phyloP scores from a whole-genome alignment of 2,797 vertebrate genomes.

The Xiphorhynchus erythropygius region DNA sequence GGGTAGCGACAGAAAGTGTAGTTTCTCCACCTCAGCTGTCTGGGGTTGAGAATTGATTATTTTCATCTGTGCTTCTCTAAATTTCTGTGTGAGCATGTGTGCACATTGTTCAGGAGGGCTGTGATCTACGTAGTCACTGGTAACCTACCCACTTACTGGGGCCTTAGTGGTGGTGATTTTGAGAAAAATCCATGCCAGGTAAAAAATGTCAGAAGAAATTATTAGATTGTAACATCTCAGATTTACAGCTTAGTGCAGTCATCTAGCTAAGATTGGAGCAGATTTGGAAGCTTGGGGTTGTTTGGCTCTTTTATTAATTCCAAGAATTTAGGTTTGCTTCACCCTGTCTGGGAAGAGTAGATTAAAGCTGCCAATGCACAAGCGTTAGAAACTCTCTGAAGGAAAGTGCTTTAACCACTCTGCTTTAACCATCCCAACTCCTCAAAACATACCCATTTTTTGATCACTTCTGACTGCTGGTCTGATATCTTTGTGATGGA shows the following conservation, averaged over 20 bases:
- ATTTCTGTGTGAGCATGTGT: not conserved
- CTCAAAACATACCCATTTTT: not conserved
- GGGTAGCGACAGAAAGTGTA: not conserved
- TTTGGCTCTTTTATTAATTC: not conserved
- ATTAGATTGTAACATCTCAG: not conserved
- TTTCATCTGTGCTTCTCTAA: not conserved
- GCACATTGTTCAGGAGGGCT: not conserved
- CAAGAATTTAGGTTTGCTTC: not conserved
- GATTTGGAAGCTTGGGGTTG: not conserved
- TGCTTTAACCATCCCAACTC: not conserved
- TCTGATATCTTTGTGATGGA: not conserved
- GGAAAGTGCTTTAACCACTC: not conserved
- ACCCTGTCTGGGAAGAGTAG: not conserved
- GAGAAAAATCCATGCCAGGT: not conserved
- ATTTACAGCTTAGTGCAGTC: not conserved
- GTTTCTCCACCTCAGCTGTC: not conserved
- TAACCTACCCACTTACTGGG: not conserved
- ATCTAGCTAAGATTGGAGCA: not conserved
- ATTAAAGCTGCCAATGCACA: not conserved
- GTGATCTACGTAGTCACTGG: not conserved
- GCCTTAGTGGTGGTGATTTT: not conserved
- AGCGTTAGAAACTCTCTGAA: not conserved
- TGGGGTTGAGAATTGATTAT: not conserved
- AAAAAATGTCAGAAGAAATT: not conserved
- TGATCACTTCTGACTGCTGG: not conserved